Percentiles rank a stretch among this genome's conserved stretches.
phyloP scores from a whole-genome alignment of 2,888 invertebrate genomes.

The Ganaspis brasiliensis region DNA sequence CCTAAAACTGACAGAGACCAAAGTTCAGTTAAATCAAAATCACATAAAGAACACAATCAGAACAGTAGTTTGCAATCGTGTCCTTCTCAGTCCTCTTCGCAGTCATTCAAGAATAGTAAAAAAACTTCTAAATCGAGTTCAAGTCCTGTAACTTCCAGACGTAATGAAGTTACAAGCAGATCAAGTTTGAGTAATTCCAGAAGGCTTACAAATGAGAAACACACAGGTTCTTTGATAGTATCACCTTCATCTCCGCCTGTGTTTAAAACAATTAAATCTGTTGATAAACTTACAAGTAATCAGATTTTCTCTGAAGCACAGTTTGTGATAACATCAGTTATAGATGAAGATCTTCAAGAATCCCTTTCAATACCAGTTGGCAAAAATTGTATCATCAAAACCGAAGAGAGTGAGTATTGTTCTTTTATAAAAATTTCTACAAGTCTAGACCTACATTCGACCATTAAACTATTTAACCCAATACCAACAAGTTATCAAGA shows the following conservation, averaged over 20 bases:
- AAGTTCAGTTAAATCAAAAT: slow-evolving; percentile 75
- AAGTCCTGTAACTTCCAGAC: slow-evolving; percentile 77
- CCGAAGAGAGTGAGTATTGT: slow-evolving; percentile 75
- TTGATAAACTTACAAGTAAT: slow-evolving; percentile 61
- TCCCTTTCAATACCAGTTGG: slow-evolving; percentile 68
- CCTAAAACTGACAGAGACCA: slow-evolving; percentile 73
- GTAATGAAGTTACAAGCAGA: slow-evolving; percentile 70
- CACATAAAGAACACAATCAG: slow-evolving; percentile 24
- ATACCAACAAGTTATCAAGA: neutral
- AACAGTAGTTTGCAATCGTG: slow-evolving; percentile 64
- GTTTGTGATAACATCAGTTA: slow-evolving; percentile 71
- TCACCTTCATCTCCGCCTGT: slow-evolving; percentile 77
- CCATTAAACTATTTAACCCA: neutral
- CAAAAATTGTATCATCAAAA: slow-evolving; percentile 59
- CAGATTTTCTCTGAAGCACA: slow-evolving; percentile 65
- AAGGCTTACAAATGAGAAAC: slow-evolving; percentile 78
- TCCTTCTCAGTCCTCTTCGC: slow-evolving; percentile 72
- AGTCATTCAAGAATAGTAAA: slow-evolving; percentile 79
- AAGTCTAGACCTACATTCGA: neutral
- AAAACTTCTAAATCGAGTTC: slow-evolving; percentile 72
- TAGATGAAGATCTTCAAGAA: slow-evolving; percentile 78
- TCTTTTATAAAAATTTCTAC: too few species aligned
- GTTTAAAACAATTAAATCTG: slow-evolving; percentile 73
- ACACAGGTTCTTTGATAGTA: slow-evolving; percentile 78
- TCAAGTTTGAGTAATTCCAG: slow-evolving; percentile 67